These are phyloP conservation scores for Pterostichus niger DNA, from an alignment of 2,888 invertebrate species.

Conservation along the genomic window DNA sequence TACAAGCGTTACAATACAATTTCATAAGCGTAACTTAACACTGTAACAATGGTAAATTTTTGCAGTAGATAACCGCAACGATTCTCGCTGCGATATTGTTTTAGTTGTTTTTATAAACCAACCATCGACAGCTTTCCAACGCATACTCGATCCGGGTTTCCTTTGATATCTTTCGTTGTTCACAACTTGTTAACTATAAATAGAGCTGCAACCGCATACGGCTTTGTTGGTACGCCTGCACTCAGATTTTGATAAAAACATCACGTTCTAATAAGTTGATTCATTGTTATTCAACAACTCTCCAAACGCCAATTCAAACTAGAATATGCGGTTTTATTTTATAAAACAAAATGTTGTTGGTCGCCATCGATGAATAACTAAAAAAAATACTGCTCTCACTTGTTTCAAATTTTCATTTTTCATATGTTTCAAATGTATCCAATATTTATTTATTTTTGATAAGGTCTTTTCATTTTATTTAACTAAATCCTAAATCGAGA, in stretches of 20 bases:
- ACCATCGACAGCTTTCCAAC: constrained; percentile 18
- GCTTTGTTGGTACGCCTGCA: constrained; percentile 11
- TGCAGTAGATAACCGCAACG: too few relatives aligned
- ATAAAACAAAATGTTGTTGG: too few relatives aligned
- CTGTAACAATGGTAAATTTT: background rate
- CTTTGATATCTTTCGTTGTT: constrained; percentile 37
- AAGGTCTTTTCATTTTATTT: too few relatives aligned
- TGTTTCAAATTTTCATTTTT: too few relatives aligned
- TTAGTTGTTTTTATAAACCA: constrained; percentile 20
- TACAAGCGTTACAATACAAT: constrained; percentile 2
- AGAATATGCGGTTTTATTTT: background rate
- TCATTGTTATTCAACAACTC: constrained; percentile 13
- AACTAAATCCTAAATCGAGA: too few relatives aligned
- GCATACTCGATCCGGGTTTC: constrained; percentile 23
- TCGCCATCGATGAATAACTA: too few relatives aligned
- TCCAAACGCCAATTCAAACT: constrained; percentile 36
- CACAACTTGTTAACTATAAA: constrained; percentile 42
- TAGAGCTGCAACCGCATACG: constrained; percentile 33
- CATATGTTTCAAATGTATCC: too few relatives aligned
- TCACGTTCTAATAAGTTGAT: constrained; percentile 29
- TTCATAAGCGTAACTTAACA: background rate
- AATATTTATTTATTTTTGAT: too few relatives aligned
- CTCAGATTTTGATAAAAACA: constrained; percentile 24
- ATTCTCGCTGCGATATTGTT: background rate
- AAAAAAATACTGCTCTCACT: too few relatives aligned